Conservation (phyloP, 2,888 invertebrate genomes). For the Troglohyphantes excavatus region DNA sequence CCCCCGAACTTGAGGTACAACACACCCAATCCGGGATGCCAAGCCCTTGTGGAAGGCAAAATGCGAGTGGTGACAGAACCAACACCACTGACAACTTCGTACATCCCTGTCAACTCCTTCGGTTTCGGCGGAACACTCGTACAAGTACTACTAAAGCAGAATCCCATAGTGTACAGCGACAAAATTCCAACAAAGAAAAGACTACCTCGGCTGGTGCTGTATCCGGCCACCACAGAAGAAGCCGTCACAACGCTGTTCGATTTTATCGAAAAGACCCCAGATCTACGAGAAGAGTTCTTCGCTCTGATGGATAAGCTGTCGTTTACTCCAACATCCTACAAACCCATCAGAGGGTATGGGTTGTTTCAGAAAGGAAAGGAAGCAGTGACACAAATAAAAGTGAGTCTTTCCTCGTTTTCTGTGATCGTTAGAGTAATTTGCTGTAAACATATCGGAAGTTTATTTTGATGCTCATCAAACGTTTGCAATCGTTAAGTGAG, state of each 20-base stretch:
- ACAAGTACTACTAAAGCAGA: slow-evolving; percentile 81
- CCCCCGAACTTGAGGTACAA: slow-evolving; percentile 84
- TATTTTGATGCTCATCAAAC: too few relatives aligned
- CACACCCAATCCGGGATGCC: slow-evolving; percentile 84
- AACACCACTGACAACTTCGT: slow-evolving; percentile 83
- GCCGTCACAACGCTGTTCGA: slow-evolving; percentile 33
- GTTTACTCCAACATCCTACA: slow-evolving; percentile 11
- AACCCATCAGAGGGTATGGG: slow-evolving; percentile 68
- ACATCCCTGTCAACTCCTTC: slow-evolving; percentile 85
- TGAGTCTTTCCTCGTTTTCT: background rate
- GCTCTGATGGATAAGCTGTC: slow-evolving; percentile 56
- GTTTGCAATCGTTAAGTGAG: too few relatives aligned
- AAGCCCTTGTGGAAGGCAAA: slow-evolving; percentile 84
- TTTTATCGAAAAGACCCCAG: slow-evolving; percentile 21
- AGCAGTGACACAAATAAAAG: slow-evolving; percentile 19
- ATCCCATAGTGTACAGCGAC: background rate
- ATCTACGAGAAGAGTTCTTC: slow-evolving; percentile 42
- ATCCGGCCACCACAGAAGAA: slow-evolving; percentile 44
- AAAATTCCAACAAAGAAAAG: too few relatives aligned
- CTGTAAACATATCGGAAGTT: too few relatives aligned
- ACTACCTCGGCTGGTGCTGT: slow-evolving; percentile 55
- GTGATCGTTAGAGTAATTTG: too few relatives aligned
- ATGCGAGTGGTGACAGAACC: slow-evolving; percentile 82
- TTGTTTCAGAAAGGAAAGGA: slow-evolving; percentile 18
- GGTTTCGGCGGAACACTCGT: slow-evolving; percentile 84